Conservation (phyloP, 1,140 invertebrate genomes). For the Lineus longissimus region DNA sequence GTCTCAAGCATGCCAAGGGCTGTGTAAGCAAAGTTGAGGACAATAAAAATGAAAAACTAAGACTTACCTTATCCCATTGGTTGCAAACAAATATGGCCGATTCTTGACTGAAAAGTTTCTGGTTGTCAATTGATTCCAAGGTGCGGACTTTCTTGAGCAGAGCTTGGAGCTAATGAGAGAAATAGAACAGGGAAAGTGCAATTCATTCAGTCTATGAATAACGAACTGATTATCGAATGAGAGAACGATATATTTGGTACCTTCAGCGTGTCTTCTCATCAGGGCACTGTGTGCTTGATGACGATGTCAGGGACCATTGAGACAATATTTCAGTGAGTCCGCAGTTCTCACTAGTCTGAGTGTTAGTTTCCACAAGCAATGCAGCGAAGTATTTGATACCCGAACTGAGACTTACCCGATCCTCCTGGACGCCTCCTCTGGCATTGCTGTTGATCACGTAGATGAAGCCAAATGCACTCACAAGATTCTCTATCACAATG, state of each 20-base stretch:
- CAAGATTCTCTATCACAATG: conserved; percentile 26
- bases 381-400: too few species aligned
- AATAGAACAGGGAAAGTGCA: background rate
- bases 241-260: background rate
- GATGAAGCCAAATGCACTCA: conserved; percentile 33
- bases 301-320: too few species aligned
- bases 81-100: conserved; percentile 14
- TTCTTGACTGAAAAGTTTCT: background rate
- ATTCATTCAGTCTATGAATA: background rate
- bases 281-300: too few species aligned
- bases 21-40: too few species aligned
- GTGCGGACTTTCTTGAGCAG: background rate
- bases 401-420: conserved; percentile 25
- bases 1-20: too few species aligned
- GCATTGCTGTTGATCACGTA: conserved; percentile 35
- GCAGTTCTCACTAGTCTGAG: too few species aligned
- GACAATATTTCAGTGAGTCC: too few species aligned
- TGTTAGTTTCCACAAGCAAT: too few species aligned
- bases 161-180: conserved; percentile 3
- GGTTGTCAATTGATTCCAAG: background rate
- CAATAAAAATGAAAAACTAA: too few species aligned
- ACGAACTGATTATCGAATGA: too few species aligned
- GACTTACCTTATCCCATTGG: conserved; percentile 12
- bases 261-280: background rate
- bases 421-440: conserved; percentile 34